Percentiles rank a stretch among this genome's conserved stretches.
These are phyloP conservation scores for Cheilosia vulpina DNA, from an alignment of 2,888 invertebrate genomes.

Conservation along the genomic window DNA sequence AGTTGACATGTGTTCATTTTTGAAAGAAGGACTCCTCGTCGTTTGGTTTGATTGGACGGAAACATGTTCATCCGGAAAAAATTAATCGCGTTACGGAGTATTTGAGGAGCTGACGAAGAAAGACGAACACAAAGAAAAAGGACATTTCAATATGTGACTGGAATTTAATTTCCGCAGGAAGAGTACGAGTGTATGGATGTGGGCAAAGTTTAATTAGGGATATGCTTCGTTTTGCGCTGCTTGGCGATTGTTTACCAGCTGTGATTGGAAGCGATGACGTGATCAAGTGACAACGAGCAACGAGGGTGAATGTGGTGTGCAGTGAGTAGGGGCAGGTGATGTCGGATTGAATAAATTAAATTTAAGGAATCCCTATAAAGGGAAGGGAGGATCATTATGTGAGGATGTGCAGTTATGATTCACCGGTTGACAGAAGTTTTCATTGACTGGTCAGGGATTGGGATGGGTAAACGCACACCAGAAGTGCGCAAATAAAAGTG, in stretches of 20 bases:
- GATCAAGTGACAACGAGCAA: constrained; percentile 3
- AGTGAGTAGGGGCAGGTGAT: constrained; percentile 27
- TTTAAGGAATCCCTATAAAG: constrained; percentile 10
- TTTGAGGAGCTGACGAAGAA: constrained; percentile 45
- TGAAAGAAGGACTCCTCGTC: constrained; percentile 22
- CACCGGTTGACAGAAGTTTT: background rate
- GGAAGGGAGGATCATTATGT: background rate
- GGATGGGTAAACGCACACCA: too few relatives aligned
- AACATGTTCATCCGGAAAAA: constrained; percentile 71
- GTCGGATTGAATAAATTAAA: constrained; percentile 8
- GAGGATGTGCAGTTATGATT: background rate
- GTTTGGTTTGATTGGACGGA: constrained; percentile 61
- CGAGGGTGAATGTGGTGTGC: background rate
- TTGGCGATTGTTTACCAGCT: constrained; percentile 55
- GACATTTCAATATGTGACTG: constrained; percentile 70
- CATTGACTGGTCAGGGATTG: background rate
- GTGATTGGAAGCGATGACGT: constrained; percentile 59
- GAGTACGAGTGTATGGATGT: constrained; percentile 13
- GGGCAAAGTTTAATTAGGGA: constrained; percentile 59
- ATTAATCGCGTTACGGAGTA: constrained; percentile 64
- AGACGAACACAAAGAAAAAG: constrained; percentile 25
- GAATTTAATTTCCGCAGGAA: constrained; percentile 71
- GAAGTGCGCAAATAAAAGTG: too few relatives aligned
- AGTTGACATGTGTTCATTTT: constrained; percentile 52
- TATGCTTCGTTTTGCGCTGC: constrained; percentile 26